A percentile compares a stretch with the other conserved stretches of the same genome.
phyloP scores from a whole-genome alignment of 2,888 invertebrate species.

The Polyommatus iphigenia region DNA sequence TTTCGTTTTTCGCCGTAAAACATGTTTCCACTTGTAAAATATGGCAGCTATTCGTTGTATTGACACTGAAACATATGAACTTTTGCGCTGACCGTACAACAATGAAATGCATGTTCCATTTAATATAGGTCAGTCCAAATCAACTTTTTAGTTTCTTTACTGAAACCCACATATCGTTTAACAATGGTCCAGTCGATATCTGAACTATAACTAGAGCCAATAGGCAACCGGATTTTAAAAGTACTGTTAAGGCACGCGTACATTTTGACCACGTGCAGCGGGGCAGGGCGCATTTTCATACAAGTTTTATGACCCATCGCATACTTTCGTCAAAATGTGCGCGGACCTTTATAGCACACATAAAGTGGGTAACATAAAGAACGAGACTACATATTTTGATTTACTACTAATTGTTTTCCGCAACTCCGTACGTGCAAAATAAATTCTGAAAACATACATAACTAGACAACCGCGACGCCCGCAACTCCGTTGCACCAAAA shows the following conservation, averaged over 20 bases:
- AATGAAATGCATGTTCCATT: slow-evolving; percentile 21
- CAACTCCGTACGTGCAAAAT: neutral
- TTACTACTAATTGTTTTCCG: neutral
- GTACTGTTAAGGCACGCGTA: neutral
- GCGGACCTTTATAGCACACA: too few relatives aligned
- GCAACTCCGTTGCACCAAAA: too few relatives aligned
- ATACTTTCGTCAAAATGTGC: too few relatives aligned
- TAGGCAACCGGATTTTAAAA: neutral
- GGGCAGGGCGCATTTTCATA: too few relatives aligned
- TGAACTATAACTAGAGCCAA: neutral
- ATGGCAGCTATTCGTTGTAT: slow-evolving; percentile 28
- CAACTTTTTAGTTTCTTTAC: neutral
- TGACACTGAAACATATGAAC: slow-evolving; percentile 26
- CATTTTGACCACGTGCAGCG: too few relatives aligned
- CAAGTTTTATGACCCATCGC: too few relatives aligned
- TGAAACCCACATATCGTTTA: neutral
- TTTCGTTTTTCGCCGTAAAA: slow-evolving; percentile 8
- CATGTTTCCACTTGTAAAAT: slow-evolving; percentile 23
- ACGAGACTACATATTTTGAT: too few relatives aligned
- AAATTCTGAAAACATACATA: neutral
- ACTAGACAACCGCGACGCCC: too few relatives aligned
- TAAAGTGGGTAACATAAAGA: too few relatives aligned
- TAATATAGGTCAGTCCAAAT: slow-evolving; percentile 4
- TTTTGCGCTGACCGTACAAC: slow-evolving; percentile 13
- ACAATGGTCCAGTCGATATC: neutral